Conservation (phyloP, 2,888 invertebrate species). For the Cordilura impudica region DNA sequence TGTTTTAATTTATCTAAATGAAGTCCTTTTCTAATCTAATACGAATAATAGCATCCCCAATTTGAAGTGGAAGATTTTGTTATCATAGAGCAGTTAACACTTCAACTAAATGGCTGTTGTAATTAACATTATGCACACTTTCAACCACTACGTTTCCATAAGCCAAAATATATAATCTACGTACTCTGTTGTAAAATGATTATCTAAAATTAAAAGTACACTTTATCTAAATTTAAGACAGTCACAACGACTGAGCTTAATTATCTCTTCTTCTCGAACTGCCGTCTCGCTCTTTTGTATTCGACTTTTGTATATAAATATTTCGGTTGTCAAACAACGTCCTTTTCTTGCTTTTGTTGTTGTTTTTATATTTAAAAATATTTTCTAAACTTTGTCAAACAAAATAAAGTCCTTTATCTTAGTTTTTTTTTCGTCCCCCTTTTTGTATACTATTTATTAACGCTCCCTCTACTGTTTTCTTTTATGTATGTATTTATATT, state of each 20-base stretch:
- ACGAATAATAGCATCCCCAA: neutral
- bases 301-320: conserved; percentile 15
- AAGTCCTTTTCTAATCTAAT: too few relatives aligned
- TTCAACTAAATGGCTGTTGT: neutral
- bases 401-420: too few relatives aligned
- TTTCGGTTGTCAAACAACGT: conserved; percentile 66
- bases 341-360: conserved; percentile 32
- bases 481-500: conserved; percentile 53
- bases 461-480: neutral
- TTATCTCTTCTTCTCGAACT: neutral
- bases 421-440: neutral
- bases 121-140: neutral
- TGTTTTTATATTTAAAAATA: neutral
- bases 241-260: neutral
- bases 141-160: neutral
- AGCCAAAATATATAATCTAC: neutral
- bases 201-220: neutral
- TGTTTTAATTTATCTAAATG: too few relatives aligned
- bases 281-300: neutral
- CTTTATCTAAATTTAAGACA: neutral
- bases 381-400: neutral
- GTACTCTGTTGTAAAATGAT: neutral
- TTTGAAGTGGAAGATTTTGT: neutral
- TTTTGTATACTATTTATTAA: neutral
- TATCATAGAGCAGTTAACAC: neutral